These are phyloP conservation scores for Cephus pulcher DNA, from an alignment of 2,888 invertebrate genomes.

Conservation along the genomic window DNA sequence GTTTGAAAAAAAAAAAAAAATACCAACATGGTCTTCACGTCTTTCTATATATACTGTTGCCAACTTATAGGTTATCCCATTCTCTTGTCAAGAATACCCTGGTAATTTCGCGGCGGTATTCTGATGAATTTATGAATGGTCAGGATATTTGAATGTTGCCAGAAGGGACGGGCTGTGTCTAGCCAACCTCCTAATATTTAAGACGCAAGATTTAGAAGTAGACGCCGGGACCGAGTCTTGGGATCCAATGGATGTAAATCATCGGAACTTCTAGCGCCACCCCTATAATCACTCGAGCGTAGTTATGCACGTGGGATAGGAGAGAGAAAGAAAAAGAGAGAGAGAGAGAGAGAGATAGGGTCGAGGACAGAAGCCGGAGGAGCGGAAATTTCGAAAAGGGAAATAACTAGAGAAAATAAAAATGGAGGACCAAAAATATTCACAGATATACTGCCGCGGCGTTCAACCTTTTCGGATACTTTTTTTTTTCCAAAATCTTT, in stretches of 20 bases:
- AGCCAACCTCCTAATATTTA: constrained; percentile 37
- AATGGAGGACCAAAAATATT: not conserved
- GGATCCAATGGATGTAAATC: constrained; percentile 58
- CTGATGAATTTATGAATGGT: constrained; percentile 66
- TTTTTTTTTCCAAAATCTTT: not conserved
- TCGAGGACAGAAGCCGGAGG: constrained; percentile 7
- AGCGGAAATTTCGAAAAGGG: not conserved
- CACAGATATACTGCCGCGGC: not conserved
- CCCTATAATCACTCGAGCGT: constrained; percentile 63
- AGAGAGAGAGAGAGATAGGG: not conserved
- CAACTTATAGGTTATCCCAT: not conserved
- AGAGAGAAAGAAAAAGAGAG: not conserved
- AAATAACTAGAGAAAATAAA: not conserved
- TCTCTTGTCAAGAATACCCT: constrained; percentile 11
- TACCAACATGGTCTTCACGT: not conserved
- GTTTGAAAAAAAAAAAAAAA: not conserved
- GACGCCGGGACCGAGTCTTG: constrained; percentile 35
- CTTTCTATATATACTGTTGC: not conserved
- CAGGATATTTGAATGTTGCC: constrained; percentile 65
- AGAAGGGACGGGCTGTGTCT: constrained; percentile 62
- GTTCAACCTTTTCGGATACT: not conserved
- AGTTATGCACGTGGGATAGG: constrained; percentile 24
- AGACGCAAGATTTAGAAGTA: constrained; percentile 55
- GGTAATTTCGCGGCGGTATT: constrained; percentile 51
- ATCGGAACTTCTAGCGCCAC: constrained; percentile 61